phyloP scores from a whole-genome alignment of 2,113 vertebrate genomes.

The Phodopus roborovskii region DNA sequence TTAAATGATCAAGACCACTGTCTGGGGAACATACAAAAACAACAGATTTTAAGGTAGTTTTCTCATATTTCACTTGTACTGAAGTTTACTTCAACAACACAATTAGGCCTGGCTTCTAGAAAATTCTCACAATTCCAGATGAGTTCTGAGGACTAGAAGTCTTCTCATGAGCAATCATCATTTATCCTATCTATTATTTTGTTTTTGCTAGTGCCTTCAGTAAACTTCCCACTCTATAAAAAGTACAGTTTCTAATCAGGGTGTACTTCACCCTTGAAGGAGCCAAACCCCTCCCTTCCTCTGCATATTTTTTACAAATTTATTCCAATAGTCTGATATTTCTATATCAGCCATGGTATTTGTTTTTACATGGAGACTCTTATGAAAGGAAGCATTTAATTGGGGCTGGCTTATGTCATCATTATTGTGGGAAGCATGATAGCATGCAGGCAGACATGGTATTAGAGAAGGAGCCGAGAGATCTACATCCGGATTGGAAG shows the following conservation, averaged over 20 bases:
- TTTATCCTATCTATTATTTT: conserved; percentile 1
- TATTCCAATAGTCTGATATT: neutral
- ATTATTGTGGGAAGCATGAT: no score
- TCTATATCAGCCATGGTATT: neutral
- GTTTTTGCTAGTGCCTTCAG: neutral
- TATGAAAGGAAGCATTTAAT: no score
- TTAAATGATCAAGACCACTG: conserved; percentile 1
- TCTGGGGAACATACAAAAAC: neutral
- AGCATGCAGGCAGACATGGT: no score
- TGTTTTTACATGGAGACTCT: neutral
- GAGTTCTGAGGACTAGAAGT: neutral
- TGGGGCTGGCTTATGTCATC: no score
- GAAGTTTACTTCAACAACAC: neutral
- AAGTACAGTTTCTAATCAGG: conserved; percentile 9
- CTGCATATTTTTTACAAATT: neutral
- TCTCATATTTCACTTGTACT: neutral
- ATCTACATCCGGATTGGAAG: no score
- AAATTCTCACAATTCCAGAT: neutral
- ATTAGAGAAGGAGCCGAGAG: no score
- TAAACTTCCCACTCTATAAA: neutral
- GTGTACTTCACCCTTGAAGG: neutral
- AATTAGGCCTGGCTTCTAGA: neutral
- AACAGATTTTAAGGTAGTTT: neutral
- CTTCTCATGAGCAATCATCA: neutral
- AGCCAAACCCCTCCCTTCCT: neutral